Evolutionary conservation across 2,113 vertebrate genomes (phyloP), one percentile per base, ranked within the genome.

Genomic region (Pelecanoides urinatrix): DNA sequence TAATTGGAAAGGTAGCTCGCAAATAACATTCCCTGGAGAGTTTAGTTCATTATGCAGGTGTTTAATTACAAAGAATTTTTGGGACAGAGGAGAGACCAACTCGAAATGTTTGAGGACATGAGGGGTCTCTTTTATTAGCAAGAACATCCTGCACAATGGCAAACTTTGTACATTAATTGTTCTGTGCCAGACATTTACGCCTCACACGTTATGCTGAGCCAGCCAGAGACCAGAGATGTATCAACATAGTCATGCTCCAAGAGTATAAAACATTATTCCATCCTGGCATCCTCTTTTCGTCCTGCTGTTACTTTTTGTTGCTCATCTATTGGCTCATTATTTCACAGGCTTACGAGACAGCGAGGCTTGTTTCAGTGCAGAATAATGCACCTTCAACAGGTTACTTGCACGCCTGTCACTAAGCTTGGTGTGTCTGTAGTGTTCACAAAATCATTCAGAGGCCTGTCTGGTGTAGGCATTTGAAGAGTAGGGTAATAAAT

Each of bases 1-100:
- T 93, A 93, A 97, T 91, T 97, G 94, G 83, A 87, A 80, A 95
- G 83, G 72, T 91, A 77, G 71, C 71, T 96, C 13, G 9, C 78
- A 94, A 86, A 93, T 76, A 91, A 62, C 16, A 50, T 56, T 92
- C 82, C 63, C 61, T 50, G 49, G 29, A 74, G 91, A 83, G 40
- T 53, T 82, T n/a, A 21, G 83, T 96, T 96, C 81, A 83, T 95
- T 96, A 90, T 66, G 56, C 62, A 47, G 70, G 70, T 95, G 65
- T 82, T 77, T 83, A 94, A 95, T 94, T 91, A 61, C 53, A 59
- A 88, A 62, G 36, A 94, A 83, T 7, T 58, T 88, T 50, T 50
- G 82, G 44, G 82, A 62, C 42, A 49, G 70, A 66, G 92, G n/a
- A 74, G 66, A 92, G 49, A 71, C 56, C 73, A 89, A 47, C 21